Percentiles rank a stretch among this genome's conserved stretches.
Conservation (phyloP, 2,888 invertebrate species). For the Stegana nigrithorax region DNA sequence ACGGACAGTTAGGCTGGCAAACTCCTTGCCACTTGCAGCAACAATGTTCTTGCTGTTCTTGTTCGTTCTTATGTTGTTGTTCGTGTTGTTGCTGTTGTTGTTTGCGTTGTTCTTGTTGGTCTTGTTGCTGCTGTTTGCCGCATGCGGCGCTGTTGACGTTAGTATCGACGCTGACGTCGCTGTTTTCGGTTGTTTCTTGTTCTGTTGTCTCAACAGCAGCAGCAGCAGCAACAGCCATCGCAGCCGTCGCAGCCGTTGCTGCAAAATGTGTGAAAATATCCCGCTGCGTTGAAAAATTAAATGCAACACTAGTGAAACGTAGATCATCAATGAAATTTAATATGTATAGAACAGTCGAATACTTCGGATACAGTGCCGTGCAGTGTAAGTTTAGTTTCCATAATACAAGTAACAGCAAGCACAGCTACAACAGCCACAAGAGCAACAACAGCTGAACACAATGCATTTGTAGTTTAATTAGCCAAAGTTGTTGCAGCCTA, state of each 20-base stretch:
- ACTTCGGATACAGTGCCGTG: too few species aligned
- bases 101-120: not conserved
- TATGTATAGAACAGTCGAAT: too few species aligned
- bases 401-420: conserved; percentile 1
- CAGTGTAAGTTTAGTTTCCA: too few species aligned
- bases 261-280: conserved; percentile 61
- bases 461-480: conserved; percentile 60
- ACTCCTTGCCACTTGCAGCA: conserved; percentile 4
- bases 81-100: conserved; percentile 13
- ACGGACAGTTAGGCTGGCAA: too few species aligned
- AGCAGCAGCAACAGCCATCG: conserved; percentile 9
- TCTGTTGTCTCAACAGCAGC: too few species aligned
- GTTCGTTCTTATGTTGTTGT: not conserved
- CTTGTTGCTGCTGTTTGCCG: not conserved
- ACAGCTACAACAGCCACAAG: conserved; percentile 27
- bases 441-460: conserved; percentile 26
- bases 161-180: conserved; percentile 6
- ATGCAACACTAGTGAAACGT: conserved; percentile 55
- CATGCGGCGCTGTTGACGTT: not conserved
- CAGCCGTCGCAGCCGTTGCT: conserved; percentile 21
- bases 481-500: conserved; percentile 50
- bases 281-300: conserved; percentile 62
- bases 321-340: conserved; percentile 65
- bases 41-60: not conserved
- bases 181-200: too few species aligned